Evolutionary conservation across 2,797 vertebrate species (phyloP), one percentile per base, ranked within the genome.

Genomic region (Sebastes kiyomatsui): DNA sequence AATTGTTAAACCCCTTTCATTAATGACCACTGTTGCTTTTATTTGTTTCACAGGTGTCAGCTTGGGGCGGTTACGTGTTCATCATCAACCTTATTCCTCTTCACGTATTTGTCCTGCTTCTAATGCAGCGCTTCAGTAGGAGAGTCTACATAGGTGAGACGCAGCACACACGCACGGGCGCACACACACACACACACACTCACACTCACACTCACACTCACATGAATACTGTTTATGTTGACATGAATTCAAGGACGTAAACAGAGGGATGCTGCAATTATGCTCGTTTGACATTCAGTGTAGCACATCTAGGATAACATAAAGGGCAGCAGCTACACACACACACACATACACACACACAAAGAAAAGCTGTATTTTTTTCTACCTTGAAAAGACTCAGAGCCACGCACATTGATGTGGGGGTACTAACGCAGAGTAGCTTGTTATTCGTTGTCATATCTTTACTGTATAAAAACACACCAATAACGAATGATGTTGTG

Each of bases 31-130:
- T 59, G 32, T n/a, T 68, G 14, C 22, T 8, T 55, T 35, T 38
- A 6, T 73, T 52, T 84, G 25, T 72, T 75, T 77, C 18, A 61
- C 83, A 99, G 98, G 98, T 99, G 72, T 99, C 98, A 82, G 98
- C 97, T 33, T 99, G 98, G 98, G 98, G 98, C 77, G 98, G 98
- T 82, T 99, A 99, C 78, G 98, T 99, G 90, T 99, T 99, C 93
- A 99, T 99, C 95, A 99, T 99, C 96, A 99, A 99, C 92, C 97
- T 99, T 76, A 99, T 99, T 90, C 98, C 98, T 49, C 96, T 99
- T 77, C 98, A 99, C 72, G 98, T 99, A 42, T 99, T 99, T 89
- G 97, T 97, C 72, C 94, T 99, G 79, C 91, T 99, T 80, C 94
- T 99, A 74, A 99, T 99, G 98, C 98, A 99, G 90, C 96, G 98